A percentile compares a stretch with the other conserved stretches of the same genome.
phyloP scores from a whole-genome alignment of 2,113 vertebrate species.

The Pithys albifrons region DNA sequence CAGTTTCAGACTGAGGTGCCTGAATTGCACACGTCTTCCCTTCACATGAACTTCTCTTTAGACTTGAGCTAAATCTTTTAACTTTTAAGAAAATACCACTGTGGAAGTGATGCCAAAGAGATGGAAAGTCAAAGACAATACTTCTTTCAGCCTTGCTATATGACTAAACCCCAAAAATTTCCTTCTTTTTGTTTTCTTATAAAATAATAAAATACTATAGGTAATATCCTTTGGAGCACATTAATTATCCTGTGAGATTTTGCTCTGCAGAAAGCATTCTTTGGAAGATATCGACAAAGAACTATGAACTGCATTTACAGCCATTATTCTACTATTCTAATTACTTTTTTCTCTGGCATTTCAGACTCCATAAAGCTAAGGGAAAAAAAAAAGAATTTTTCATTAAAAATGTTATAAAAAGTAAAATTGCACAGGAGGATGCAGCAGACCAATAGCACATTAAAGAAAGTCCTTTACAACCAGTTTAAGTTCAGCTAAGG shows the following conservation, averaged over 20 bases:
- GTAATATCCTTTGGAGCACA: neutral
- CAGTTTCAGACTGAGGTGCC: neutral
- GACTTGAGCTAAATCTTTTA: neutral
- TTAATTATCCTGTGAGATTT: neutral
- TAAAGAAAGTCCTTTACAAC: neutral
- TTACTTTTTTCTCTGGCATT: slow-evolving; percentile 1
- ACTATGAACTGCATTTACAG: neutral
- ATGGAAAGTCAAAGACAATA: neutral
- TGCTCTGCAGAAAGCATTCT: neutral
- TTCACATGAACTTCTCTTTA: neutral
- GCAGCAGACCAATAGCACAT: neutral
- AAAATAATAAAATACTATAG: neutral
- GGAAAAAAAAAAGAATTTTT: slow-evolving; percentile 9
- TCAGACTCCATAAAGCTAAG: neutral
- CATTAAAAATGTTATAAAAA: slow-evolving; percentile 20
- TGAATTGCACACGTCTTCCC: neutral
- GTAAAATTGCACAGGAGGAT: neutral
- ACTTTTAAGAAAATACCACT: neutral
- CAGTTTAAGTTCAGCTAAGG: neutral
- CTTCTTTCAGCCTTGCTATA: neutral
- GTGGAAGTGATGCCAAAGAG: neutral
- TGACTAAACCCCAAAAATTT: neutral
- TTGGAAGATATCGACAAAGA: neutral
- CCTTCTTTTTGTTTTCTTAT: neutral
- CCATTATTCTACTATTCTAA: neutral